Base-by-base conservation (phyloP, 2,888 invertebrate genomes). In the Carterocephalus palaemon region DNA sequence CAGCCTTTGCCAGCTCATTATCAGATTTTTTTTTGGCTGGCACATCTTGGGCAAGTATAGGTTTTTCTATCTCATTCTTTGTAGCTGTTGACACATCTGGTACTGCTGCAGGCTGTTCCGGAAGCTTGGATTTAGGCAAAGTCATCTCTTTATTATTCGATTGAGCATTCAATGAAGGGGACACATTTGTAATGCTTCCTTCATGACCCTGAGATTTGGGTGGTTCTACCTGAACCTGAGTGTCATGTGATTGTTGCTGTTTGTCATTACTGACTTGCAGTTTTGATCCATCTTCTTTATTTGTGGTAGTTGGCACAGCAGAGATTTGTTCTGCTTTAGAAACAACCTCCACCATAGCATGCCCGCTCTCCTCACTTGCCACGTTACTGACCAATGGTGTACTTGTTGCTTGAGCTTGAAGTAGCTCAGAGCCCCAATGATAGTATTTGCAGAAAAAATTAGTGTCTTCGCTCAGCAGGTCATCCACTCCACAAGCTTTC, bases 391-490 rank as follows among this genome's bases (percentile, higher is more conserved):
- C 6, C 9, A 19, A 2, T 1, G 22, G 37, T 7, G 4, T 3
- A 8, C 15, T 16, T 2, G 36, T 23, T 9, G 10, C 13, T 7
- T 22, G 7, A 8, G 13, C 15, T 12, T 31, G 43, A 23, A 82
- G 54, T 31, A 67, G 48, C 12, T 69, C 67, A 8, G 54, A 52
- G 7, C 82, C 82, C 76, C 74, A 82, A 49, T 76, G 73, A 48
- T 62, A 85, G 56, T 80, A 86, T 59, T 80, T 84, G 56, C 85
- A 86, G 47, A 59, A 79, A 46, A 61, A 75, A 38, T 76, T 81
- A 0, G 70, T 66, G 8, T 79, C 73, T 4, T 59, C 60, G 48
- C 64, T 67, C 0, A 57, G 9, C 4, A 74, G 15, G 5, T 71
- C 70, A 2, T 55, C 50, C 1, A 54, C 59, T 2, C 68, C 67